A percentile compares a stretch with the other conserved stretches of the same genome.
Conservation (phyloP, 2,113 vertebrate genomes). For the Phylloscopus whistleri region DNA sequence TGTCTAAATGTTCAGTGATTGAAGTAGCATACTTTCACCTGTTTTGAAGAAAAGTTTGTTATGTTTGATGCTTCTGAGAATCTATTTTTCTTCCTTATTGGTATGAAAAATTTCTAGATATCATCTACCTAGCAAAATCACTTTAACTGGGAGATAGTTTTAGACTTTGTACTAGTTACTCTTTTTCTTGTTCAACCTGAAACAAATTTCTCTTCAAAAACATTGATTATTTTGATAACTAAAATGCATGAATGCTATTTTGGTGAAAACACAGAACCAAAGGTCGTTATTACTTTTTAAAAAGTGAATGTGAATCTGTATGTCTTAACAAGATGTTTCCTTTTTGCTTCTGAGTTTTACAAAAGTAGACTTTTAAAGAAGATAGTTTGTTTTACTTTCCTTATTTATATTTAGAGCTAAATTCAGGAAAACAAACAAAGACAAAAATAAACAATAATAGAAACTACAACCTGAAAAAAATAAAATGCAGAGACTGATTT, state of each 20-base stretch:
- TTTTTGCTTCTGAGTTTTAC: background rate
- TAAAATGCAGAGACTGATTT: background rate
- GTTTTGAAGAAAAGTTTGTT: background rate
- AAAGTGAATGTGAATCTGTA: background rate
- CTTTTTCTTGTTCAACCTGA: background rate
- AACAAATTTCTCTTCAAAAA: background rate
- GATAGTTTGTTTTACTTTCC: background rate
- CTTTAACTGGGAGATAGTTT: background rate
- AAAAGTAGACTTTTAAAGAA: background rate
- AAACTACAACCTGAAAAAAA: background rate
- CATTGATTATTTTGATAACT: background rate
- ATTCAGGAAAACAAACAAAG: background rate
- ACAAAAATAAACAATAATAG: background rate
- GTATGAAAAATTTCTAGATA: background rate
- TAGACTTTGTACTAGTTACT: background rate
- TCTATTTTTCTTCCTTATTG: background rate
- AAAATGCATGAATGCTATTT: background rate
- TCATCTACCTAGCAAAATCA: background rate
- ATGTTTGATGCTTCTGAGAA: background rate
- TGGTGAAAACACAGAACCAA: background rate
- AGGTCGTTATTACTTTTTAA: background rate
- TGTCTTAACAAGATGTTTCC: background rate
- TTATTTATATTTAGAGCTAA: background rate
- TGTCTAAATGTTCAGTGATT: background rate
- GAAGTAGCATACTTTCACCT: background rate